phyloP scores from a whole-genome alignment of 2,888 invertebrate species.

The Acleris cristana region DNA sequence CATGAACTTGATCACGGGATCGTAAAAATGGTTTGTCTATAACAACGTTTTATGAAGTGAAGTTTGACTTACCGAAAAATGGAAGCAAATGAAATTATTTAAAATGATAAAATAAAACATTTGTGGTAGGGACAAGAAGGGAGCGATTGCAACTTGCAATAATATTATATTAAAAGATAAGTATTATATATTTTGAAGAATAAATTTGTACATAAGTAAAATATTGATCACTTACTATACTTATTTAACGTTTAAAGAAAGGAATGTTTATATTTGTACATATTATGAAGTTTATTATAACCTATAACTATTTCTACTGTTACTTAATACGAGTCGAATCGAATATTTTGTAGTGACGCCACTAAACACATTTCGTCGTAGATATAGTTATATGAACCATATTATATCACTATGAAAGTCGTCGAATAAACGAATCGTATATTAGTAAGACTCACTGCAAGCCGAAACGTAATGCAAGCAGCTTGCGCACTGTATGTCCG shows the following conservation, averaged over 20 bases:
- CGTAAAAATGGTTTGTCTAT: not conserved
- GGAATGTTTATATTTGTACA: constrained; percentile 77
- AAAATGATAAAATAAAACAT: constrained; percentile 20
- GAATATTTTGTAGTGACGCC: constrained; percentile 66
- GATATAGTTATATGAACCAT: constrained; percentile 1
- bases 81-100: constrained; percentile 17
- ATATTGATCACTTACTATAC: constrained; percentile 44
- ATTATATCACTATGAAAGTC: not conserved
- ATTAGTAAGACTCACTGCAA: not conserved
- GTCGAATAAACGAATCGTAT: not conserved
- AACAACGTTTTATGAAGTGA: not conserved
- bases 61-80: not conserved
- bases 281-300: constrained; percentile 65
- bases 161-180: constrained; percentile 68
- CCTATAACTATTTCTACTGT: constrained; percentile 62
- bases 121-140: constrained; percentile 17
- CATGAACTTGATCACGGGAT: constrained; percentile 2
- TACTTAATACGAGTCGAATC: constrained; percentile 75
- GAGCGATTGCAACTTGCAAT: constrained; percentile 65
- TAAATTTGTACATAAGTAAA: constrained; percentile 67
- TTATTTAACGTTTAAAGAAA: constrained; percentile 48
- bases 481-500: not conserved
- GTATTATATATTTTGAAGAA: constrained; percentile 60
- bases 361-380: constrained; percentile 50
- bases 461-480: not conserved